Conservation (phyloP, 1,140 invertebrate genomes). For the Macrobrachium rosenbergii region DNA sequence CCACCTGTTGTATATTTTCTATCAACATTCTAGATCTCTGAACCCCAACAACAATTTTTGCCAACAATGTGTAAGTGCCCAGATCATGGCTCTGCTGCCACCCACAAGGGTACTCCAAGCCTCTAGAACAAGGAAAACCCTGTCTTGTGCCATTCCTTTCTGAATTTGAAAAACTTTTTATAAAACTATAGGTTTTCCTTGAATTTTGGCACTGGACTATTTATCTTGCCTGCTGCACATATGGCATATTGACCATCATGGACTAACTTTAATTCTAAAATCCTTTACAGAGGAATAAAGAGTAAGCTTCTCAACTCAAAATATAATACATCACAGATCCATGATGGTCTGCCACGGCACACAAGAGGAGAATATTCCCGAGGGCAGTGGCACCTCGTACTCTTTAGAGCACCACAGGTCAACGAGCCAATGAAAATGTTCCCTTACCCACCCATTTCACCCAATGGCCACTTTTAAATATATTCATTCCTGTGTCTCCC, state of each 20-base stretch:
- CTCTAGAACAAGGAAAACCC: slow-evolving; percentile 58
- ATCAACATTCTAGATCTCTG: slow-evolving; percentile 50
- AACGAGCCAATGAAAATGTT: slow-evolving; percentile 56
- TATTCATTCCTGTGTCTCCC: slow-evolving; percentile 42
- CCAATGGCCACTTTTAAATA: slow-evolving; percentile 45
- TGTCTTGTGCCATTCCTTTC: slow-evolving; percentile 53
- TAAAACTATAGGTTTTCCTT: slow-evolving; percentile 63
- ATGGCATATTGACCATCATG: slow-evolving; percentile 47
- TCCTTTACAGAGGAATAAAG: too few species aligned
- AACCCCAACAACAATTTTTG: slow-evolving; percentile 48
- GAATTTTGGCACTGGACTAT: slow-evolving; percentile 63
- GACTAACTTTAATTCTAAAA: background rate
- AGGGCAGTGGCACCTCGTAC: slow-evolving; percentile 52
- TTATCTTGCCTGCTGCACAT: slow-evolving; percentile 56
- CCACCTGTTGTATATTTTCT: slow-evolving; percentile 20
- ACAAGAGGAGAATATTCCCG: slow-evolving; percentile 55
- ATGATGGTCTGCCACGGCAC: slow-evolving; percentile 41
- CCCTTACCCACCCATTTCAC: slow-evolving; percentile 53
- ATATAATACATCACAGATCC: slow-evolving; percentile 32
- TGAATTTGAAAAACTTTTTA: slow-evolving; percentile 43
- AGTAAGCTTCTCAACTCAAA: background rate
- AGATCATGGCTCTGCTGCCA: slow-evolving; percentile 56
- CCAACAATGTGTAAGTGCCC: slow-evolving; percentile 58
- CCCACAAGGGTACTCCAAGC: slow-evolving; percentile 50
- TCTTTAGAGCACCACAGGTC: slow-evolving; percentile 57